phyloP scores from a whole-genome alignment of 2,888 invertebrate species.

The Hirtodrosophila trivittata region DNA sequence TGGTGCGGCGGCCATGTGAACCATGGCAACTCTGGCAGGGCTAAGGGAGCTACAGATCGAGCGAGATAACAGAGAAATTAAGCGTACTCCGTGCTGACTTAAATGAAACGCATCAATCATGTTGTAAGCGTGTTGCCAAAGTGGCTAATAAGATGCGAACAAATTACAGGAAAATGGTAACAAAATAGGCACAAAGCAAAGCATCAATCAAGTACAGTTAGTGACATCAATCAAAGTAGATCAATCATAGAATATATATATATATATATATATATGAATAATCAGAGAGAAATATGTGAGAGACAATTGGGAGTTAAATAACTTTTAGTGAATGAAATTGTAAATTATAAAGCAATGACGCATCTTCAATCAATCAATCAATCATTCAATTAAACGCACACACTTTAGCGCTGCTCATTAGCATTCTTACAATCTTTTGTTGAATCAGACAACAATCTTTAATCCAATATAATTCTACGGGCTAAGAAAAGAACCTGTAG shows the following conservation, averaged over 20 bases:
- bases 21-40: slow-evolving; percentile 5
- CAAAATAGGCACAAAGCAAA: not conserved
- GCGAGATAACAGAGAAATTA: slow-evolving; percentile 1
- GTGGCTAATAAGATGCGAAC: not conserved
- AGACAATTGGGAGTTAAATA: too few relatives aligned
- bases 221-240: slow-evolving; percentile 19
- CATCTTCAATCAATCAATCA: too few relatives aligned
- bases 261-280: too few relatives aligned
- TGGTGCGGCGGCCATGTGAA: slow-evolving; percentile 49
- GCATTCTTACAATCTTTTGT: slow-evolving; percentile 29
- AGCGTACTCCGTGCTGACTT: not conserved
- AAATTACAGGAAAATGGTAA: too few relatives aligned
- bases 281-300: too few relatives aligned
- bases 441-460: too few relatives aligned
- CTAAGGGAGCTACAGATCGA: not conserved
- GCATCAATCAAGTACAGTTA: slow-evolving; percentile 17
- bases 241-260: too few relatives aligned
- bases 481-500: slow-evolving; percentile 2
- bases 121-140: slow-evolving; percentile 32
- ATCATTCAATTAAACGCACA: slow-evolving; percentile 30
- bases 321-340: too few relatives aligned
- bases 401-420: slow-evolving; percentile 41
- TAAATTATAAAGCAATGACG: too few relatives aligned
- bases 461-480: not conserved
- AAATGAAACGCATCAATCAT: slow-evolving; percentile 44